Conservation (phyloP, 2,113 vertebrate genomes). For the Forbesichthys agassizii region DNA sequence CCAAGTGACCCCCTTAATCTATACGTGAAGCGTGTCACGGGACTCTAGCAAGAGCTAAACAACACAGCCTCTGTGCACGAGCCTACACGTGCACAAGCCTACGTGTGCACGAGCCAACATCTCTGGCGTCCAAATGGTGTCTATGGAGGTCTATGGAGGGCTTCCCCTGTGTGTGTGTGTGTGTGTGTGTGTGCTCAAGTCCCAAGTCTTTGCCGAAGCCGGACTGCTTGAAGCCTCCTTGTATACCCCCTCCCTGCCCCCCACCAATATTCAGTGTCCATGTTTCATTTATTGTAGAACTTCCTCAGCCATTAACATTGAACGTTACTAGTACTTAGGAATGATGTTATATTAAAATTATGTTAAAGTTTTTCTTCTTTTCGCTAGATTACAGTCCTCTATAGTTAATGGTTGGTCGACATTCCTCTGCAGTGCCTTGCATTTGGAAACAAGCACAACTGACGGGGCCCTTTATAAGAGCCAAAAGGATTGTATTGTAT, state of each 20-base stretch:
- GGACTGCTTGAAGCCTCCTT: too few species aligned
- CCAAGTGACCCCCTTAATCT: slow-evolving; percentile 50
- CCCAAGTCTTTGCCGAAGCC: too few species aligned
- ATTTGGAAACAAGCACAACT: slow-evolving; percentile 15
- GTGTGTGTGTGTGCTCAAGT: too few species aligned
- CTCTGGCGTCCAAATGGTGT: too few species aligned
- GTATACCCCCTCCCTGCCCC: neutral
- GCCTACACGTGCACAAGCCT: neutral
- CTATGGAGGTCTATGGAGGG: slow-evolving; percentile 21
- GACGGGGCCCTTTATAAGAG: slow-evolving; percentile 23
- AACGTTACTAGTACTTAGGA: too few species aligned
- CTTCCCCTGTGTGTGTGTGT: slow-evolving; percentile 21
- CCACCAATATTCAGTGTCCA: too few species aligned
- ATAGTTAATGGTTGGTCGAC: neutral
- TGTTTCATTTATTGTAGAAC: too few species aligned
- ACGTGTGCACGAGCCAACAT: too few species aligned
- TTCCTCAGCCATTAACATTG: too few species aligned
- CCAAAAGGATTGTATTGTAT: slow-evolving; percentile 15
- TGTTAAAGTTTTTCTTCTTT: neutral
- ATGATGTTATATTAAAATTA: too few species aligned
- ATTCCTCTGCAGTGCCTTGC: slow-evolving; percentile 21
- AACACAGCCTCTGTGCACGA: slow-evolving; percentile 31
- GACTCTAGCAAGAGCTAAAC: slow-evolving; percentile 42
- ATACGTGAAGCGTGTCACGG: slow-evolving; percentile 38
- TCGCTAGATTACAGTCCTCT: neutral